Evolutionary conservation across 2,113 vertebrate species (phyloP), one percentile per base, ranked within the genome.

Genomic region (Anoplopoma fimbria): DNA sequence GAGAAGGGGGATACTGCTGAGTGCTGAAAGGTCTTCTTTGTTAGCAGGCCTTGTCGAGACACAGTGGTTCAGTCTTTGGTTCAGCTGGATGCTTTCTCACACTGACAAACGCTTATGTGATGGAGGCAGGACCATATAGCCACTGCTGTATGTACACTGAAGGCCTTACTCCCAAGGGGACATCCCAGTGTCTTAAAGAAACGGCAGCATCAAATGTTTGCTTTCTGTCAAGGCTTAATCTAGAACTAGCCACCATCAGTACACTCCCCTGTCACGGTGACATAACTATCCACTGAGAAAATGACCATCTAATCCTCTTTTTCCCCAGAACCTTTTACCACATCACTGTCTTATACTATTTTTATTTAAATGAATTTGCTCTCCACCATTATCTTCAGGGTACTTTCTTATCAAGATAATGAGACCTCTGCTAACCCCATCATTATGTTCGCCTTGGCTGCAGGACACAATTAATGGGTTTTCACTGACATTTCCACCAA

Each of bases 21-120:
- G 86, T 21, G 53, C 87, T 95, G 90, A 96, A 95, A 93, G 92
- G 92, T 93, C 34, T 79, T 88, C 93, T 95, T 95, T 96, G 95
- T 96, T 92, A 69, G 83, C 78, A 33, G 87, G 89, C 85, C 92
- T 87, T 81, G 87, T 93, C 64, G 61, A 89, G 92, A 88, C 91
- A 94, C 92, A 94, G 88, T 88, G 87, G 87, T 88, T 83, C 88
- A 91, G 93, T 93, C 92, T 94, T 93, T 85, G 53, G 82, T 92
- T 92, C 90, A 91, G 91, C 89, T 93, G 92, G 81, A 76, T 67
- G 65, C 76, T 83, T 93, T 95, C 89, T 92, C 87, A 92, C 88
- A 92, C 89, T 87, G 89, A 89, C 91, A 89, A 87, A 77, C 75
- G 89, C 87, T 67, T 84, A 69, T 91, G 91, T 89, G 87, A 89